These are phyloP conservation scores for Pantherophis guttatus DNA, from an alignment of 2,113 vertebrate genomes.

Conservation along the genomic window DNA sequence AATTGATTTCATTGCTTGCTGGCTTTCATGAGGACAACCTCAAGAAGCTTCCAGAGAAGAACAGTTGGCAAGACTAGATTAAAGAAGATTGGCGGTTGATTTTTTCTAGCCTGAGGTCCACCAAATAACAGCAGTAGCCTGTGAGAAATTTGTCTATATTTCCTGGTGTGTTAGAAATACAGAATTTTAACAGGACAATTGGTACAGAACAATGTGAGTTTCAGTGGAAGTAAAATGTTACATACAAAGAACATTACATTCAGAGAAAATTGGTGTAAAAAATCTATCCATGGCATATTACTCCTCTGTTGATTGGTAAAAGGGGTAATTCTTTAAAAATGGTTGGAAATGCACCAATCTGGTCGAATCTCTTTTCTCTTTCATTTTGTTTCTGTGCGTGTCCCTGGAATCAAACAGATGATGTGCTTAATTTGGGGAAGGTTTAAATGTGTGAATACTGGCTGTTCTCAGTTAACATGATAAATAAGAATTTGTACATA, in stretches of 20 bases:
- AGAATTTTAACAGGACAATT: not conserved
- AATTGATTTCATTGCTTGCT: slow-evolving; percentile 29
- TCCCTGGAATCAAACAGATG: not conserved
- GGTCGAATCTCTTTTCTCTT: not conserved
- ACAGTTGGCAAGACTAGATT: not conserved
- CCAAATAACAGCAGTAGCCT: not conserved
- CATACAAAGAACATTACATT: too few species aligned
- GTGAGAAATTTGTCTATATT: not conserved
- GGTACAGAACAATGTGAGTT: not conserved
- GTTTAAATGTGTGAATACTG: not conserved
- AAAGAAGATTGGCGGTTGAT: not conserved
- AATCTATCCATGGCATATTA: too few species aligned
- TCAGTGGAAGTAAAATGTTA: too few species aligned
- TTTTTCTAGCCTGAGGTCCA: not conserved
- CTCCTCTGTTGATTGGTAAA: too few species aligned
- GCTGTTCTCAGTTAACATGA: not conserved
- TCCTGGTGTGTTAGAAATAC: not conserved
- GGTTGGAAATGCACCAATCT: too few species aligned
- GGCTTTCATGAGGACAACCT: not conserved
- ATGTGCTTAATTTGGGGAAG: not conserved
- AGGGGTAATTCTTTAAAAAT: too few species aligned
- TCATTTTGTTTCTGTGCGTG: not conserved
- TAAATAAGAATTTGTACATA: not conserved
- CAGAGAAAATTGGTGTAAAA: too few species aligned
- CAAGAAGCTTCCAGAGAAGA: slow-evolving; percentile 46